Base-by-base conservation (phyloP, 2,888 invertebrate species). In the Ophion slaviceki region DNA sequence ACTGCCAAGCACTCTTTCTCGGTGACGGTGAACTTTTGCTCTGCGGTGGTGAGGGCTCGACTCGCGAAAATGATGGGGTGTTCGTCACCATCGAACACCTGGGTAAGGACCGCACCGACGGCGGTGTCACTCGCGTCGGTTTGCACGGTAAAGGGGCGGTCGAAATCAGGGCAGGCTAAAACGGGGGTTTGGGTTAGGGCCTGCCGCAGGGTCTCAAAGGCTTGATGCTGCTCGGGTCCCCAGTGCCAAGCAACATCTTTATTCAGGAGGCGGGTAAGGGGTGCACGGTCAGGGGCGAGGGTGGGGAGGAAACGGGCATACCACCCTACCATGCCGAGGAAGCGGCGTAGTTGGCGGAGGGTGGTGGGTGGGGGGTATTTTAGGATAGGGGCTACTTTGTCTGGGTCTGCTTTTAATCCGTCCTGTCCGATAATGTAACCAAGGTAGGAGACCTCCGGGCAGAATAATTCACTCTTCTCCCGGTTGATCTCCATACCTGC, bases 401-500 rank as follows among this genome's bases (percentile, higher is more conserved):
- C 32, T 0, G 32, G 32, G 32, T 32, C 32, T 32, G 32, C 32
- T 32, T 32, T 32, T 32, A 32, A 32, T 32, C 32, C 32, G 40
- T 47, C 47, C 14, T 14, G 47, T 47, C 14, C 47, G 14, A 11
- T 47, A 14, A 47, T 14, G 47, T 47, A 32, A 32, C 47, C 79
- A 5, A 79, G 62, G 53, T 47, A 71, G 6, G 36, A 14, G 3
- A 57, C 57, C 24, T 61, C 61, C n/a, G 74, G 20, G 20, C 61
- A 61, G 74, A 74, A 75, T 20, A 72, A 47, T 7, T 71, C 53
- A 11, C 70, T 70, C 24, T 53, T 70, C 17, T 70, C 70, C 20
- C 53, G 47, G 28, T 71, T 57, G 2, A 71, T 47, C 24, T 71
- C 70, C 70, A 71, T 28, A 7, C 17, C 11, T 24, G 59, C 71